A percentile compares a stretch with the other conserved stretches of the same genome.
Conservation (phyloP, 2,888 invertebrate species). For the Pollenia labialis region DNA sequence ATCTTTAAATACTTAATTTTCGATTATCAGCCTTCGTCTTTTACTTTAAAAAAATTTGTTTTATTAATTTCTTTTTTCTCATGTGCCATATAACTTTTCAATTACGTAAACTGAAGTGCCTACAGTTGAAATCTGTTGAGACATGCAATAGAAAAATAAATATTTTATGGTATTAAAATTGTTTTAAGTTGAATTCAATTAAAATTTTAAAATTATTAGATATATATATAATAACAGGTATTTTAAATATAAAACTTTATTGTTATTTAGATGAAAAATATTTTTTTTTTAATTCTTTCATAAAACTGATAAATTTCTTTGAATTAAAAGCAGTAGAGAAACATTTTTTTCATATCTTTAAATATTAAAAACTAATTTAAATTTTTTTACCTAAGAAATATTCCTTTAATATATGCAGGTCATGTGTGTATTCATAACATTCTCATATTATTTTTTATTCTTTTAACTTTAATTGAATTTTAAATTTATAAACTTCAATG, state of each 20-base stretch:
- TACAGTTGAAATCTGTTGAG: constrained; percentile 48
- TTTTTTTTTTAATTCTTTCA: too few species aligned
- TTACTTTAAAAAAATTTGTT: not conserved
- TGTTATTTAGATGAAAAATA: too few species aligned
- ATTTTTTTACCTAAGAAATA: too few species aligned
- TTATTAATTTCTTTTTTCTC: not conserved
- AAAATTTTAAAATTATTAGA: not conserved
- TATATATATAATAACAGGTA: not conserved
- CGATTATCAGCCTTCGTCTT: constrained; percentile 51
- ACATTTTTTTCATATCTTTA: too few species aligned
- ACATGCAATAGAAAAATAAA: constrained; percentile 29
- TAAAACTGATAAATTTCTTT: too few species aligned
- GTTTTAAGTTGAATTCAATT: constrained; percentile 19
- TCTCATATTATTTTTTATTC: not conserved
- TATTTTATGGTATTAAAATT: constrained; percentile 13
- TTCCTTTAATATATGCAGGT: not conserved
- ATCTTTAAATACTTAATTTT: constrained; percentile 63
- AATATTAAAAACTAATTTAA: too few species aligned
- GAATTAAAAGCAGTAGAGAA: too few species aligned
- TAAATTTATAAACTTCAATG: constrained; percentile 28
- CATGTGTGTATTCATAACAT: not conserved
- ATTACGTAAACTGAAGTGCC: constrained; percentile 39
- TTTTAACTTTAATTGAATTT: not conserved
- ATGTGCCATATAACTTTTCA: constrained; percentile 37
- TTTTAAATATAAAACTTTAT: too few species aligned